A percentile compares a stretch with the other conserved stretches of the same genome.
Conservation (phyloP, 2,888 invertebrate species). For the Scaptodrosophila latifasciaeformis region DNA sequence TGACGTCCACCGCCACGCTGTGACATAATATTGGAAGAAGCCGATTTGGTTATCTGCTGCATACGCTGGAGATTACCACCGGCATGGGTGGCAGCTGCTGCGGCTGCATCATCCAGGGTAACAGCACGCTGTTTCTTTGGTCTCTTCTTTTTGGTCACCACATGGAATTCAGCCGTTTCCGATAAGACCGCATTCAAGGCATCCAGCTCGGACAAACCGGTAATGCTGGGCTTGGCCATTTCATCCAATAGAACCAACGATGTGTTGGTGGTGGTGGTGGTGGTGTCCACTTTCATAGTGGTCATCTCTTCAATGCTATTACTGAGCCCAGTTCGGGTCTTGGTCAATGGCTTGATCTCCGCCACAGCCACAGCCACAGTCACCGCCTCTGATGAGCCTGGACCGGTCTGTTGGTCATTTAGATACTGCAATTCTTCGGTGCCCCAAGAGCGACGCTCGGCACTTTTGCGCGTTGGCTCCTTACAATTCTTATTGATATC, state of each 20-base stretch:
- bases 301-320: too few relatives aligned
- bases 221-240: too few relatives aligned
- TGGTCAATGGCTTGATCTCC: constrained; percentile 17
- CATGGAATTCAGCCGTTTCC: constrained; percentile 85
- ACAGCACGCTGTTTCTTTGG: constrained; percentile 79
- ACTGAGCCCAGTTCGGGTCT: too few relatives aligned
- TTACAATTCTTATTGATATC: constrained; percentile 67
- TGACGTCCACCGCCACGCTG: not conserved
- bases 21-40: constrained; percentile 57
- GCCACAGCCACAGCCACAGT: constrained; percentile 20
- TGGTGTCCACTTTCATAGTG: not conserved
- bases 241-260: too few relatives aligned
- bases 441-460: constrained; percentile 81
- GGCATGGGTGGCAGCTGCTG: constrained; percentile 44
- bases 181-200: constrained; percentile 69
- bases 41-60: constrained; percentile 65
- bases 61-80: constrained; percentile 63
- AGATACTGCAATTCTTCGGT: constrained; percentile 79
- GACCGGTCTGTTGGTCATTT: constrained; percentile 48
- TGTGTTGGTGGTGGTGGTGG: constrained; percentile 6
- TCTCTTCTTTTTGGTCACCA: constrained; percentile 88
- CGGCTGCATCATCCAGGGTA: constrained; percentile 58
- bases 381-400: constrained; percentile 11
- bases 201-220: constrained; percentile 67
- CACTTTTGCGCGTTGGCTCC: constrained; percentile 53